Evolutionary conservation across 2,113 vertebrate genomes (phyloP), one percentile per base, ranked within the genome.

Genomic region (Pygathrix nemaeus): DNA sequence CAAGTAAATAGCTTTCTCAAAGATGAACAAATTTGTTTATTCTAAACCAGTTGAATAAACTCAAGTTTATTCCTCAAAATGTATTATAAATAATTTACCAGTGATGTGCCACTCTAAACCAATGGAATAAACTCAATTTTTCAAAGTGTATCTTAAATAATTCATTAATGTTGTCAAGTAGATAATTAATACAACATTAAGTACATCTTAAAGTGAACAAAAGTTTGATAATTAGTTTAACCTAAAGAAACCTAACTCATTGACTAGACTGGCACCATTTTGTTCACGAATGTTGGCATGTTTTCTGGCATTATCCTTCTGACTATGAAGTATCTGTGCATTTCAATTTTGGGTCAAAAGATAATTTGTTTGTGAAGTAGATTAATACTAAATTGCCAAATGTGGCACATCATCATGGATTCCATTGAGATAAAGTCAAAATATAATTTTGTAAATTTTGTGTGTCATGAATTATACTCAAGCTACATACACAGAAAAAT

Each of bases 21-120:
- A 76, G 14, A 76, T 76, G 50, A 82, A 12, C 55, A 92, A 32
- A 90, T 93, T 45, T 95, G 3, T 90, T 95, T 52, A 48, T 75
- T 61, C 9, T 93, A 85, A 93, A 66, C 6, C 78, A 87, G 84
- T 35, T 38, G 6, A 92, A 43, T 66, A 88, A 93, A 90, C 66
- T 80, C 70, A 90, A 88, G 52, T 55, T 79, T 83, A 73, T 93
- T 61, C 16, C 27, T 91, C 5, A 61, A 75, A 88, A n/a, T 81
- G 3, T 81, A 89, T 81, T n/a, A 88, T 94, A 52, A 80, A 90
- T 89, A 92, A 92, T 57, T 82, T 55, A 72, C 25, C 72, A 50
- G 18, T 82, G 25, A 76, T 48, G 2, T 23, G 12, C 2, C 45
- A 79, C 40, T 64, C 45, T 87, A 94, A 78, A 50, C 30, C 23